Conservation (phyloP, 2,113 vertebrate genomes). For the Cyprinodon variegatus region DNA sequence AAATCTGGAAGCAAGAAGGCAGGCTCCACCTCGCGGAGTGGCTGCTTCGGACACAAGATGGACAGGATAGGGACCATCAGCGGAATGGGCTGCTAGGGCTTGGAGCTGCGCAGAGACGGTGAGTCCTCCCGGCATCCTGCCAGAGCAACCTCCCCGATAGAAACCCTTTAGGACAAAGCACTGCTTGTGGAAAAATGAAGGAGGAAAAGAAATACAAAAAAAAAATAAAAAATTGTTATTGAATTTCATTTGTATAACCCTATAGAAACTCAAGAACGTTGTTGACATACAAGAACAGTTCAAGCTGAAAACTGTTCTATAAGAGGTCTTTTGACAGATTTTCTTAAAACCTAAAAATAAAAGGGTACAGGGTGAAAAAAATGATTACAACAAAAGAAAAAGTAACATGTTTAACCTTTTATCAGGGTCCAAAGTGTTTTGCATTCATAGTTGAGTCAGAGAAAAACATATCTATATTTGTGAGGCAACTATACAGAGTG, state of each 20-base stretch:
- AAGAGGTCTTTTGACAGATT: not conserved
- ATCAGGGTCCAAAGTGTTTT: not conserved
- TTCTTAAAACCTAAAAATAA: not conserved
- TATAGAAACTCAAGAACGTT: not conserved
- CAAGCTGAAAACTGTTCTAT: not conserved
- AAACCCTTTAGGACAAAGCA: not conserved
- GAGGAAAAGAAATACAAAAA: not conserved
- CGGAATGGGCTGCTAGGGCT: constrained; percentile 92
- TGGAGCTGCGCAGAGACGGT: constrained; percentile 78
- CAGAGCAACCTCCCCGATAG: not conserved
- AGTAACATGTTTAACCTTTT: no score
- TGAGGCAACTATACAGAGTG: not conserved
- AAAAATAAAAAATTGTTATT: not conserved
- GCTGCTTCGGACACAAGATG: constrained; percentile 96
- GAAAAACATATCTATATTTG: not conserved
- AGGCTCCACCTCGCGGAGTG: constrained; percentile 78
- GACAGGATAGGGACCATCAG: constrained; percentile 96
- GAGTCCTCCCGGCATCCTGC: constrained; percentile 55
- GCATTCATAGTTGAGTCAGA: not conserved
- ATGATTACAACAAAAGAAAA: no score
- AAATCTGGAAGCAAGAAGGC: constrained; percentile 88
- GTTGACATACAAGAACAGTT: no score
- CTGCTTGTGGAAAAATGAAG: not conserved
- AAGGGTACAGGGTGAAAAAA: no score
- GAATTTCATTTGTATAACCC: not conserved